These are phyloP conservation scores for Cyphomyrus discorhynchus DNA, from an alignment of 2,113 vertebrate genomes.

Conservation along the genomic window DNA sequence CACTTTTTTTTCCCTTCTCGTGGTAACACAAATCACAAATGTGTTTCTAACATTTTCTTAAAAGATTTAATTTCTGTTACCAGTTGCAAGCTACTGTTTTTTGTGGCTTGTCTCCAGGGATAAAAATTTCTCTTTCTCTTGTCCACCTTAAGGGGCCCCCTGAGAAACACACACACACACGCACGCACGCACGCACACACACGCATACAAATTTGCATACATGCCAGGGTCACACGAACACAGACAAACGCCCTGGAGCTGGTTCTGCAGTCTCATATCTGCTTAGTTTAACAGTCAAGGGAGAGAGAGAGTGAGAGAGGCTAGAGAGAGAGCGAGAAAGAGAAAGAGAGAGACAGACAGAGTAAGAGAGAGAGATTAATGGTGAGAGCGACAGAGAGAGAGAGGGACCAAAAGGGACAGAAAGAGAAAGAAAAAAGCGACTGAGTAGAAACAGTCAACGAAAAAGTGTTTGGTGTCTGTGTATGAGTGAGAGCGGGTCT, in stretches of 20 bases:
- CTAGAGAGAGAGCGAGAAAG: not conserved
- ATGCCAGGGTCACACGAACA: constrained; percentile 14
- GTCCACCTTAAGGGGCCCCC: constrained; percentile 73
- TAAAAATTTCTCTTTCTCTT: constrained; percentile 41
- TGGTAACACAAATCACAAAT: not conserved
- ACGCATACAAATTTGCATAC: constrained; percentile 37
- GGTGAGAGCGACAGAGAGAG: not conserved
- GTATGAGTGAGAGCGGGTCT: not conserved
- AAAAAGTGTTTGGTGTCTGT: not conserved
- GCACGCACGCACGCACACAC: not conserved
- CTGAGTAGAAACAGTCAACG: not conserved
- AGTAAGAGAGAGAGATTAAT: not conserved
- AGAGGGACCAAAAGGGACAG: not conserved
- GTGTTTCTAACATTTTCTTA: not conserved
- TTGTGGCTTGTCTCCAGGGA: not conserved
- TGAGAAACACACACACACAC: constrained; percentile 36
- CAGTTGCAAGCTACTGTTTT: not conserved
- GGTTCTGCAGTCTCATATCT: not conserved
- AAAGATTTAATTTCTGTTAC: not conserved
- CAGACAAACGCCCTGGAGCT: not conserved
- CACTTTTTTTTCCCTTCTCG: not conserved
- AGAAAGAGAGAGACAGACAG: not conserved
- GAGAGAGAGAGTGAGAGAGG: constrained; percentile 10
- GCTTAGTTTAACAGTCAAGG: not conserved
- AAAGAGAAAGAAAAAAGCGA: not conserved